Conservation (phyloP, 2,113 vertebrate genomes). For the Noctilio leporinus region DNA sequence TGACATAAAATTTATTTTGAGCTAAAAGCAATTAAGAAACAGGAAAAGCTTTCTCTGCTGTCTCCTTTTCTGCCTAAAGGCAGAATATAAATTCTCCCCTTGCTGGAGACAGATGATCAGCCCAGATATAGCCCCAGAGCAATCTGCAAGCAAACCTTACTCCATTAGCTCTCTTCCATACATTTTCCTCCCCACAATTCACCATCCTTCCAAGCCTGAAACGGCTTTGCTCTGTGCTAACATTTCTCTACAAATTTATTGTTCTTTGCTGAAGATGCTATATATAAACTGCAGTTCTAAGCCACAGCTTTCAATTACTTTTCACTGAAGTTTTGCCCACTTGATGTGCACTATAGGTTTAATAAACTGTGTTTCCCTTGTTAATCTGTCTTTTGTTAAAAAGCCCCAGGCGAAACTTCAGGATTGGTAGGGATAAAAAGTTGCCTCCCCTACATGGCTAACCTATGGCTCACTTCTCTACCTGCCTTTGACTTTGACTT, state of each 20-base stretch:
- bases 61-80: background rate
- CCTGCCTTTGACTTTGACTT: background rate
- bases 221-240: no score
- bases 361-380: background rate
- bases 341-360: background rate
- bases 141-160: background rate
- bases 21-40: background rate
- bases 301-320: background rate
- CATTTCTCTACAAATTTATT: background rate
- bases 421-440: background rate
- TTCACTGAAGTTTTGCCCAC: background rate
- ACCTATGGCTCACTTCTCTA: background rate
- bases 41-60: background rate
- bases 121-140: background rate
- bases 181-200: background rate
- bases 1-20: background rate
- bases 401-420: background rate
- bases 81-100: background rate
- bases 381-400: background rate
- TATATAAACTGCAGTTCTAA: background rate
- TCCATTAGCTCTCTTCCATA: background rate
- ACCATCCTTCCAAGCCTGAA: background rate
- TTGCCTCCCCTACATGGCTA: background rate
- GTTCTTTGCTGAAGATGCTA: background rate
- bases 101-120: background rate